Percentiles rank a stretch among this genome's conserved stretches.
Conservation (phyloP, 2,797 vertebrate species). For the Sardinella longiceps region DNA sequence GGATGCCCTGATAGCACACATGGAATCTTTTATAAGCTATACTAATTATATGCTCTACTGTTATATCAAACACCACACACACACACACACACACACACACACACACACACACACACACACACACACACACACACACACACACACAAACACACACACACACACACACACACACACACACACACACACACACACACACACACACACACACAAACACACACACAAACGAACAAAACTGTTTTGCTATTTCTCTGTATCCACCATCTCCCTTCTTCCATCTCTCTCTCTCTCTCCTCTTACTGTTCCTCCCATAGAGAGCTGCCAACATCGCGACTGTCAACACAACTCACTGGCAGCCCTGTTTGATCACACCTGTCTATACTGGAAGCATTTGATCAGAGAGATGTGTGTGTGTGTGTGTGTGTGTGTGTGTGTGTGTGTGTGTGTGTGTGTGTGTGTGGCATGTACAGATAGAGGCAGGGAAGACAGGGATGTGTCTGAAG, state of each 20-base stretch:
- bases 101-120: background rate
- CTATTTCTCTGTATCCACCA: background rate
- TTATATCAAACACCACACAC: background rate
- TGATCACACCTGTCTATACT: constrained; percentile 9
- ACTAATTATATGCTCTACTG: background rate
- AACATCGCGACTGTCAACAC: background rate
- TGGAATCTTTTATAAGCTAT: background rate
- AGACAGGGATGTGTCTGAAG: background rate
- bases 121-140: constrained; percentile 17
- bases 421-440: constrained; percentile 5
- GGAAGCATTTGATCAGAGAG: constrained; percentile 15
- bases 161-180: constrained; percentile 19
- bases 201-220: constrained; percentile 18
- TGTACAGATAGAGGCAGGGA: background rate
- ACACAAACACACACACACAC: constrained; percentile 5
- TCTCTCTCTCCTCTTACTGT: constrained; percentile 1
- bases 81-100: constrained; percentile 21
- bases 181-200: background rate
- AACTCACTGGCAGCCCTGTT: background rate
- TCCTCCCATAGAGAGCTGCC: background rate
- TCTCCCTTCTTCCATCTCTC: background rate
- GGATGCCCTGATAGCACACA: background rate
- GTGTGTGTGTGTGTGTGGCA: background rate
- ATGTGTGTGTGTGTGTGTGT: background rate
- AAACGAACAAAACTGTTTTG: background rate